phyloP scores from a whole-genome alignment of 1,140 invertebrate species.

The Drosophila biarmipes region DNA sequence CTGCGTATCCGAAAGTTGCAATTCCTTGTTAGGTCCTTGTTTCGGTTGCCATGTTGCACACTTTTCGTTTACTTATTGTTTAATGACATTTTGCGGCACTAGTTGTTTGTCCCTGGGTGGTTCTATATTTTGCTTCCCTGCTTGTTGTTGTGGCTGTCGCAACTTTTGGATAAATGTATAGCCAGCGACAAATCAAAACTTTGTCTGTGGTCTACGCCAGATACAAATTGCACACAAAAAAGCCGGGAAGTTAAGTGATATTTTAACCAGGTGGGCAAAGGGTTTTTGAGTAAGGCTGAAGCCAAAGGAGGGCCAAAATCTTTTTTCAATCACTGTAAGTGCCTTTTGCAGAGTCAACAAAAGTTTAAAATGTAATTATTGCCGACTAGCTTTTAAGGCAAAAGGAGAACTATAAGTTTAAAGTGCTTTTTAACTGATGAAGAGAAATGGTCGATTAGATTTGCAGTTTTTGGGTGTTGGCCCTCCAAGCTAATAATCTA shows the following conservation, averaged over 20 bases:
- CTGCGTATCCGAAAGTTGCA: conserved; percentile 27
- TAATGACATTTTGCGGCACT: conserved; percentile 63
- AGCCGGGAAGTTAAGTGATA: not conserved
- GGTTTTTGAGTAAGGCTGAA: not conserved
- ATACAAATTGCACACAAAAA: conserved; percentile 5
- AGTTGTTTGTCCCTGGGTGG: conserved; percentile 1
- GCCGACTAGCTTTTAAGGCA: too few species aligned
- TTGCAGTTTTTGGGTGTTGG: too few species aligned
- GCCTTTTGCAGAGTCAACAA: too few species aligned
- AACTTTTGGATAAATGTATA: conserved; percentile 38
- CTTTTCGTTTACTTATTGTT: conserved; percentile 59
- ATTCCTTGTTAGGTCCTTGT: conserved; percentile 35
- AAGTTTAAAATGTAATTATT: too few species aligned
- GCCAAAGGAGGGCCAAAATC: not conserved
- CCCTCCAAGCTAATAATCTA: too few species aligned
- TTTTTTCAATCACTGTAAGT: not conserved
- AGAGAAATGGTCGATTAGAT: too few species aligned
- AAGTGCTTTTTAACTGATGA: too few species aligned
- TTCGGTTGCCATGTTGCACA: conserved; percentile 17
- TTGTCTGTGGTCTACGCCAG: conserved; percentile 6
- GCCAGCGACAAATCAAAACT: conserved; percentile 43
- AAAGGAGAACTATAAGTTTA: too few species aligned
- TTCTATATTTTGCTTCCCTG: conserved; percentile 5
- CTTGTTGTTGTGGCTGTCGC: conserved; percentile 19
- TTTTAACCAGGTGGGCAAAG: conserved; percentile 10